Evolutionary conservation across 2,113 vertebrate species (phyloP), one percentile per base, ranked within the genome.

Genomic region (Zosterops hypoxanthus): DNA sequence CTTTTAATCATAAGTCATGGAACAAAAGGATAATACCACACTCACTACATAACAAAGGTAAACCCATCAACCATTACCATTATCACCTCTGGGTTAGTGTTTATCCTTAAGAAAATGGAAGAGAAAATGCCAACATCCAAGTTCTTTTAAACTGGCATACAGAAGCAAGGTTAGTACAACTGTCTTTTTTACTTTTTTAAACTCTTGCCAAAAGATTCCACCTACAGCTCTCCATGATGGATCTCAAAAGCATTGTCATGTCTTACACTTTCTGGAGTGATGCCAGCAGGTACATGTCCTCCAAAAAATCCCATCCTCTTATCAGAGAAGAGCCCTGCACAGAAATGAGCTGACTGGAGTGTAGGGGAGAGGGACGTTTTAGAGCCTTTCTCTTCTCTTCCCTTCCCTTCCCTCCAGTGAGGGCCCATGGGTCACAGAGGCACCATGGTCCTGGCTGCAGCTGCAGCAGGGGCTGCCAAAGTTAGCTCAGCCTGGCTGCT

Each of bases 1-100:
- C 49, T 79, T 93, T 90, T 56, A 83, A 92, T 42, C 52, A 56
- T 77, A 90, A 94, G 66, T 72, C 63, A 69, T 28, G 20, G 55
- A 92, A 86, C 25, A 64, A 68, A 93, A 88, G 26, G 34, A 55
- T 77, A 61, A 90, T 21, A 78, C 39, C 72, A 91, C 50, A 69
- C 23, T 87, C 13, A 41, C 31, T 57, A 19, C 11, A 36, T 18
- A 86, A 66, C 20, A 53, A 44, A 80, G 78, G 39, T 47, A 90
- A 93, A 80, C 26, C 24, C 39, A 69, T 72, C 68, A 72, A 63
- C 52, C 1, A 0, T 36, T 91, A 70, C 39, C 53, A 91, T 23
- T 76, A 60, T 33, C 46, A 82, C 52, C n/a, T 41, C 79, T 88
- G 72, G 39, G 72, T 81, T 72, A 78, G 47, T 17, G 34, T 18